Evolutionary conservation across 1,140 invertebrate species (phyloP).

Genomic region (Drosophila takahashii): DNA sequence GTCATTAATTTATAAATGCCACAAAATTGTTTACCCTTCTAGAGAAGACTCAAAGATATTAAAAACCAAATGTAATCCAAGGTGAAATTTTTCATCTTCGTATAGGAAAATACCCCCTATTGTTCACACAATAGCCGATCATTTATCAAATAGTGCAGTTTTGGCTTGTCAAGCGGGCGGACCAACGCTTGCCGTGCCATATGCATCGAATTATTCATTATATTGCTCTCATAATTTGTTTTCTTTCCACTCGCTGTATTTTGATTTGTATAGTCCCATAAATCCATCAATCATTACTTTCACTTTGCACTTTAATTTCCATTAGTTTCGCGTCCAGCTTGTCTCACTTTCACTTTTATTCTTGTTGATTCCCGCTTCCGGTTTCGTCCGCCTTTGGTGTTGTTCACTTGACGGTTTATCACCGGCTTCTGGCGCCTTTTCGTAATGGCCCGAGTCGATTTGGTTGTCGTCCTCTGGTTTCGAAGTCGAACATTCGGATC

Average conservation of each 20-base stretch:
- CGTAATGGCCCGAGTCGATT: slow-evolving; percentile 4
- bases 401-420: slow-evolving; percentile 60
- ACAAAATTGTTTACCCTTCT: too few relatives aligned
- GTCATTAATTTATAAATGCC: too few relatives aligned
- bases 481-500: slow-evolving; percentile 59
- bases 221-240: slow-evolving; percentile 4
- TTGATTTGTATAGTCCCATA: slow-evolving; percentile 15
- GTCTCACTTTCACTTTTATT: slow-evolving; percentile 7
- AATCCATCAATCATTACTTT: slow-evolving; percentile 33
- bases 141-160: slow-evolving; percentile 59
- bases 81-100: not conserved
- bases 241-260: slow-evolving; percentile 3
- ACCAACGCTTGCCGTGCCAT: slow-evolving; percentile 12
- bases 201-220: slow-evolving; percentile 18
- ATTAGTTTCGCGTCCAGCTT: slow-evolving; percentile 7
- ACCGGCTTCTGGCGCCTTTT: slow-evolving; percentile 60
- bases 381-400: slow-evolving; percentile 16
- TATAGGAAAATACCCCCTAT: not conserved
- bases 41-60: too few relatives aligned
- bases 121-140: slow-evolving; percentile 30
- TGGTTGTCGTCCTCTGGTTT: slow-evolving; percentile 18
- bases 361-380: slow-evolving; percentile 16
- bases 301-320: slow-evolving; percentile 24
- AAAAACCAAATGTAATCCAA: not conserved
- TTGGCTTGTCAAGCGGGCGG: slow-evolving; percentile 27